phyloP scores from a whole-genome alignment of 2,113 vertebrate species.

The Rhabdomys dilectus region DNA sequence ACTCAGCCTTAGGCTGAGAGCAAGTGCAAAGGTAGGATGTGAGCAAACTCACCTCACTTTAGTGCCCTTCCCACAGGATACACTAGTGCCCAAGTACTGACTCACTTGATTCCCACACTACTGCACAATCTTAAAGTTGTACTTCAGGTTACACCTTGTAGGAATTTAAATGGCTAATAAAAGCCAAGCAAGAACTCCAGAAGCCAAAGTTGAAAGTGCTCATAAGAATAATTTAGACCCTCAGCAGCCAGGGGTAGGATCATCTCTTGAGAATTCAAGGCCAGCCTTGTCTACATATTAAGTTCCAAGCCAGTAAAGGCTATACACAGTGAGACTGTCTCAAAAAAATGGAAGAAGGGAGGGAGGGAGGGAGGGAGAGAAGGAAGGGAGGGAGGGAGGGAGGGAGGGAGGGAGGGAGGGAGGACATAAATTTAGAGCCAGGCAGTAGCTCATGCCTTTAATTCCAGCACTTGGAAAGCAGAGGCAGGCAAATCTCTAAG shows the following conservation, averaged over 20 bases:
- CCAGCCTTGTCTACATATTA: too few species aligned
- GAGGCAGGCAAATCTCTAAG: background rate
- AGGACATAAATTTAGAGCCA: too few species aligned
- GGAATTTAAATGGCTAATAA: background rate
- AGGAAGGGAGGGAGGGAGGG: too few species aligned
- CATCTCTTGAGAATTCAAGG: too few species aligned
- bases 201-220: constrained; percentile 9
- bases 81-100: background rate
- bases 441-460: too few species aligned
- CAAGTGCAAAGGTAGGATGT: background rate
- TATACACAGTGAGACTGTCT: too few species aligned
- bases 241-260: background rate
- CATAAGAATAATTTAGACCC: background rate
- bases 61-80: background rate
- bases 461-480: too few species aligned
- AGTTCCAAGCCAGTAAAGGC: too few species aligned
- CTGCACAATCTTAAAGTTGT: constrained; percentile 24
- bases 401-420: too few species aligned
- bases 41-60: background rate
- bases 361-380: too few species aligned
- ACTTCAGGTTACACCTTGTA: background rate
- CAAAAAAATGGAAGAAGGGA: too few species aligned
- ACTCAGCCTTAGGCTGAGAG: background rate
- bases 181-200: background rate
- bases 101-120: constrained; percentile 3